Percentiles rank a stretch among this genome's conserved stretches.
These are phyloP conservation scores for Arrhamphus sclerolepis DNA, from an alignment of 2,797 vertebrate species.

Conservation along the genomic window DNA sequence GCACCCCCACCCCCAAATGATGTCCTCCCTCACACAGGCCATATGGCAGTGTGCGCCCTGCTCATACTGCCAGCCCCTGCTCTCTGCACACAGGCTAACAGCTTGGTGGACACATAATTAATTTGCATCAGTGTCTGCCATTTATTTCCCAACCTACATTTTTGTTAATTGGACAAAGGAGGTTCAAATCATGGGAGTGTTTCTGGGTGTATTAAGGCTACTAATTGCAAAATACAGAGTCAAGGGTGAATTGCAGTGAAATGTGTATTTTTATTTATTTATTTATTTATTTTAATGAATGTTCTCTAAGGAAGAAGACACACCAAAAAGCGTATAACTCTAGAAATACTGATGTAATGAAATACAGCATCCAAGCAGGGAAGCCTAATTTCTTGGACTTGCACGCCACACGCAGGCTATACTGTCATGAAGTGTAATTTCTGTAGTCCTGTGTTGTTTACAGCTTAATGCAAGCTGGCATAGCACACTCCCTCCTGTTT, in stretches of 20 bases:
- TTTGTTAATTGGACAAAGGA: slow-evolving; percentile 83
- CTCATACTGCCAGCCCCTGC: slow-evolving; percentile 73
- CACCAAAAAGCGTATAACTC: background rate
- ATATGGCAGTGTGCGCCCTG: slow-evolving; percentile 77
- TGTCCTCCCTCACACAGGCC: slow-evolving; percentile 76
- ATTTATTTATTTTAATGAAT: slow-evolving; percentile 38
- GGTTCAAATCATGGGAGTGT: slow-evolving; percentile 81
- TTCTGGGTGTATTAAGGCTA: slow-evolving; percentile 69
- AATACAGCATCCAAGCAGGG: background rate
- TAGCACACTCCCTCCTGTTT: background rate
- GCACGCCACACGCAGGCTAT: slow-evolving; percentile 11
- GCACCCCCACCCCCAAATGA: slow-evolving; percentile 55
- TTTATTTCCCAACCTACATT: slow-evolving; percentile 86
- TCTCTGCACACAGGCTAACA: slow-evolving; percentile 74
- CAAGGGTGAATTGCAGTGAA: slow-evolving; percentile 43
- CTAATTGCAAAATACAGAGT: slow-evolving; percentile 70
- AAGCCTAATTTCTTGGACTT: background rate
- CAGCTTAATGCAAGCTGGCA: slow-evolving; percentile 59
- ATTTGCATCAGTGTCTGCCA: slow-evolving; percentile 84
- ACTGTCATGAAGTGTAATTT: slow-evolving; percentile 37
- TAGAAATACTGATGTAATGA: background rate
- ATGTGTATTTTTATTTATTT: slow-evolving; percentile 48
- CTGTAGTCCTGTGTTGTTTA: slow-evolving; percentile 57
- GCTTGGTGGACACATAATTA: slow-evolving; percentile 87
- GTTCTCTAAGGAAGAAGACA: slow-evolving; percentile 9